Base-by-base conservation (phyloP, 2,888 invertebrate species). In the Beris chalybata region DNA sequence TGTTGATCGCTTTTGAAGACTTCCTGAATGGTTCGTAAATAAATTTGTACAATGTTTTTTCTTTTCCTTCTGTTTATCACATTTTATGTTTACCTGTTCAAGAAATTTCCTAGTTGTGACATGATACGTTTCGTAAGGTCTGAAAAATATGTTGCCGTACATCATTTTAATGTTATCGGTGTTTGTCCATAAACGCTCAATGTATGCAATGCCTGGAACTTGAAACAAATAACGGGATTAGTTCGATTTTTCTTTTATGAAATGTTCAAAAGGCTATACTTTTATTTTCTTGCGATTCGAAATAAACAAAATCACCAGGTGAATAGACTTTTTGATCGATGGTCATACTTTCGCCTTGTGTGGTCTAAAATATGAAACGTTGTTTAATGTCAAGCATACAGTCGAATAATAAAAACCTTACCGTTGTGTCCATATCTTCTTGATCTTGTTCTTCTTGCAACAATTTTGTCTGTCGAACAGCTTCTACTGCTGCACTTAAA, bases 61-160 rank as follows among this genome's bases (percentile, higher is more conserved):
- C 31, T 54, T 30, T 1, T 6, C 22, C n/a, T 12, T 54, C 31
- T 54, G 7, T 61, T 47, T 12, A 56, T 4, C n/a, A 32, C 6
- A 45, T 52, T 22, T 22, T 2, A 22, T 22, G 22, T 22, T 22
- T 68, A 71, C 74, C 67, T 95, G 95, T 74, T 97, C 93, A 0
- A 97, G 84, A 81, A 99, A 99, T 81, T 95, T 96, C 73, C 97
- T 86, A 0, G 95, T 95, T 11, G 95, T 91, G 6, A 96, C 86
- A 81, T 99, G 98, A 82, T 90, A 97, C 0, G 99, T 99, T 81
- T 99, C 97, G 74, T 92, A 91, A 0, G 98, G 98, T 64, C 97
- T 86, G 71, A 85, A 90, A 78, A 94, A 97, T 75, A 93, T 90
- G 76, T 91, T 92, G n/a, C 95, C 96, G 74, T 93, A 92, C 73